Percentiles rank a stretch among this genome's conserved stretches.
Conservation (phyloP, 2,113 vertebrate genomes). For the Martes martes region DNA sequence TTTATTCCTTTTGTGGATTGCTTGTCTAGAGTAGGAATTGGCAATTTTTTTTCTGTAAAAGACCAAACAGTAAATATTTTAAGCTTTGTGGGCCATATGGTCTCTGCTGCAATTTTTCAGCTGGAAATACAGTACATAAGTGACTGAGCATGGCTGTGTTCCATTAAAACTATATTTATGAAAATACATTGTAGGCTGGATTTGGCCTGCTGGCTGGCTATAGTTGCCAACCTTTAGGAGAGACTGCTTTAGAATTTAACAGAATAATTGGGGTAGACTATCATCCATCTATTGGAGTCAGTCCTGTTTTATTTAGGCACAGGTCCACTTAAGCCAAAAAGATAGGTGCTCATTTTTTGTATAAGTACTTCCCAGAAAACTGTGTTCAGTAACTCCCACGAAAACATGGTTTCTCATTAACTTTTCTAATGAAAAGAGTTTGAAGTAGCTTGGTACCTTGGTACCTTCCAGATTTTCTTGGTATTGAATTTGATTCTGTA, state of each 20-base stretch:
- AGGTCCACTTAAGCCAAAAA: slow-evolving; percentile 20
- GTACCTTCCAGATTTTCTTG: neutral
- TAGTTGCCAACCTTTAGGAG: neutral
- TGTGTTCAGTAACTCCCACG: neutral
- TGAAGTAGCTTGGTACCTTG: neutral
- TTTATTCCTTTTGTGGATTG: neutral
- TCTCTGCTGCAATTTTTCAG: slow-evolving; percentile 13
- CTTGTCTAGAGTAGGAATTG: neutral
- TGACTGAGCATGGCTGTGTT: neutral
- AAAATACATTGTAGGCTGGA: neutral
- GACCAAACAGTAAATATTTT: neutral
- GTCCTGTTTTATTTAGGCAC: neutral
- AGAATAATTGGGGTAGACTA: neutral
- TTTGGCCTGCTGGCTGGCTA: neutral
- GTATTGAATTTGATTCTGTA: neutral
- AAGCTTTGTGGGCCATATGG: neutral
- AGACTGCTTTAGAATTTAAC: slow-evolving; percentile 23
- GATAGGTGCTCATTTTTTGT: slow-evolving; percentile 38
- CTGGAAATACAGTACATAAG: neutral
- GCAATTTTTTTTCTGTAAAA: neutral
- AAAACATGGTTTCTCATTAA: slow-evolving; percentile 9
- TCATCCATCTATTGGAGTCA: neutral
- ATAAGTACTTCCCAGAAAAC: neutral
- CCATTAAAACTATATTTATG: neutral
- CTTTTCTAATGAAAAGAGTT: neutral